phyloP scores from a whole-genome alignment of 2,113 vertebrate genomes.

The Pseudonaja textilis region DNA sequence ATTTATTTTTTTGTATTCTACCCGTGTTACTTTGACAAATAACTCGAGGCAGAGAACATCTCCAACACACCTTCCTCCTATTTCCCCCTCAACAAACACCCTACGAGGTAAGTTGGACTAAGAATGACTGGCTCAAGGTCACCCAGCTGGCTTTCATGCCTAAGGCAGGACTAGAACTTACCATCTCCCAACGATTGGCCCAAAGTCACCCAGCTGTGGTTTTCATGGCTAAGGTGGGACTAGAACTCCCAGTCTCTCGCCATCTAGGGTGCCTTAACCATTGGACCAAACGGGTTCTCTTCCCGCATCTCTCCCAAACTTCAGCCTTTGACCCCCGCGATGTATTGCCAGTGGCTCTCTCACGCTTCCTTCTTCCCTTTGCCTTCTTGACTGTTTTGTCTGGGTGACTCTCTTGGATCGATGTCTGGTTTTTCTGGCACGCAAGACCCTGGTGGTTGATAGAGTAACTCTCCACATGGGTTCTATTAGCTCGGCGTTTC shows the following conservation, averaged over 20 bases:
- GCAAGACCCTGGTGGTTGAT: slow-evolving; percentile 20
- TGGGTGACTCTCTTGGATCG: slow-evolving; percentile 44
- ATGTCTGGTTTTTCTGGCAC: slow-evolving; percentile 58
- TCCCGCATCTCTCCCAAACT: not conserved
- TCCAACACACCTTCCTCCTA: not conserved
- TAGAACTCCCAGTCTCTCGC: not conserved
- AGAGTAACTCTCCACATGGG: slow-evolving; percentile 53
- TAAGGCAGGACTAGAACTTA: not conserved
- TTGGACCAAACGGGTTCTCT: not conserved
- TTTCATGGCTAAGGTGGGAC: too few relatives aligned
- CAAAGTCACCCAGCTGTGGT: too few relatives aligned
- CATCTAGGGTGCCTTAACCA: not conserved
- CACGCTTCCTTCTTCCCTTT: fast-evolving
- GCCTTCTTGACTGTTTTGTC: not conserved
- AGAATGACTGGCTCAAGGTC: not conserved
- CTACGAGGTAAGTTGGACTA: not conserved
- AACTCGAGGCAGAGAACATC: not conserved
- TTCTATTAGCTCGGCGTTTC: slow-evolving; percentile 55
- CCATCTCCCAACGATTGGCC: too few relatives aligned
- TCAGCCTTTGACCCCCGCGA: not conserved
- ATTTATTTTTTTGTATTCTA: not conserved
- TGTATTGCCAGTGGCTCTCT: not conserved
- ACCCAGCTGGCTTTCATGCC: not conserved
- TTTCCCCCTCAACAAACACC: not conserved
- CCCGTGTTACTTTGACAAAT: not conserved